These are phyloP conservation scores for Molossus molossus DNA, from an alignment of 2,797 vertebrate species.

Conservation along the genomic window DNA sequence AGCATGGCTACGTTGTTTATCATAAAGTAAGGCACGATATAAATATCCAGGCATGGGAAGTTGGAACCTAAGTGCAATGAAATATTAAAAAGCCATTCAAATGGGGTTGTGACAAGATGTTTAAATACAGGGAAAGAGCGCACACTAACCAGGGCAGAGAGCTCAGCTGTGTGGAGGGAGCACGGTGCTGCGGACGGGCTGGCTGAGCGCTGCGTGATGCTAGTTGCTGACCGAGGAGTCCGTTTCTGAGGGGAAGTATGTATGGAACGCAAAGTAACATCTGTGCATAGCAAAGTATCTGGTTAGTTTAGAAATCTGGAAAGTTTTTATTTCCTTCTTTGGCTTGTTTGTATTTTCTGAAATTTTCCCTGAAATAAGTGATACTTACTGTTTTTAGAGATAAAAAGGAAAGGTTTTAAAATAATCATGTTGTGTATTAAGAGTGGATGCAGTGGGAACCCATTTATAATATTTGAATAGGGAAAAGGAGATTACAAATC, in stretches of 20 bases:
- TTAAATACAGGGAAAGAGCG: neutral
- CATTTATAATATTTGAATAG: neutral
- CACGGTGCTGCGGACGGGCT: neutral
- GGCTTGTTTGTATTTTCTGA: conserved; percentile 28
- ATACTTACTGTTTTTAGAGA: conserved; percentile 17
- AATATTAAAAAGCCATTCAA: conserved; percentile 9
- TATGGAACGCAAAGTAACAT: neutral
- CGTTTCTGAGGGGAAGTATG: neutral
- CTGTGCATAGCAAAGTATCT: neutral
- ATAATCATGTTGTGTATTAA: neutral
- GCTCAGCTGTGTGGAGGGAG: neutral
- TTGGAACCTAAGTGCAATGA: neutral
- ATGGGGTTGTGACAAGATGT: neutral
- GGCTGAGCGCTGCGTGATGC: neutral
- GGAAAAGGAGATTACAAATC: neutral
- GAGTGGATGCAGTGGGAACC: neutral
- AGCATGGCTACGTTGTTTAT: neutral
- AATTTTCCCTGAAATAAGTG: neutral
- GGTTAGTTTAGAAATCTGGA: neutral
- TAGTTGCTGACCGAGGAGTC: neutral
- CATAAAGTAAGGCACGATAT: neutral
- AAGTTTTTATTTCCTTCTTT: conserved; percentile 38
- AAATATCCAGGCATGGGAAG: neutral
- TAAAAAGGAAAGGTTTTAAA: neutral
- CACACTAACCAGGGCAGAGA: neutral